Evolutionary conservation across 1,140 invertebrate species (phyloP), one percentile per base, ranked within the genome.

Genomic region (Monomorium pharaonis): DNA sequence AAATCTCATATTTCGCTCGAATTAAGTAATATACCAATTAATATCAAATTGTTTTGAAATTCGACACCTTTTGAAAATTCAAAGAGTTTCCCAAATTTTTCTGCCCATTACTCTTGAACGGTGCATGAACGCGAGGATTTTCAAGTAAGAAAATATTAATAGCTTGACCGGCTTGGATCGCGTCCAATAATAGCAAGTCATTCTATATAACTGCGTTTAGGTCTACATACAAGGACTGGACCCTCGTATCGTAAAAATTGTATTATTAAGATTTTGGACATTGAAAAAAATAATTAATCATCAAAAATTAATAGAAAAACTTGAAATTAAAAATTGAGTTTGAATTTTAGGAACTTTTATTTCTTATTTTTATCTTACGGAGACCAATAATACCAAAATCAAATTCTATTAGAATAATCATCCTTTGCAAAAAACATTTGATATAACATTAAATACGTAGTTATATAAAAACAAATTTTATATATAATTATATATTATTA

Each of bases 101-200:
- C 7, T 16, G 0, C 33, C 3, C 6, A 51, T 81, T 24, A 72
- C 24, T n/a, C 27, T 74, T 14, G 51, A 18, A 60, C n/a, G 51
- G 18, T 33, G 51, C 37, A 37, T 47, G 14, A 72, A 60, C 14
- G 14, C 10, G 42, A 47, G 37, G 14, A 74, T 72, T 83, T 83
- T 58, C 67, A 74, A 83, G 27, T 74, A 30, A 72, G 78, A 56
- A 44, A 72, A 47, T 83, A 83, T 83, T 83, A 83, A 83, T 83
- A 83, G 78, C 24, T 37, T 58, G 78, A 83, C 78, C 78, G 51
- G 14, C 49, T 80, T 80, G 76, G 62, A 65, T 54, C 49, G 78
- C 18, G 24, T 58, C 78, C 78, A 83, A 83, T 83, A 83, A 83
- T 83, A 83, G 67, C 67, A 47, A 83, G 54, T 74, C 67, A 83